Evolutionary conservation across 1,140 invertebrate genomes (phyloP), one percentile per base, ranked within the genome.

Genomic region (Tetranychus cinnabarinus): DNA sequence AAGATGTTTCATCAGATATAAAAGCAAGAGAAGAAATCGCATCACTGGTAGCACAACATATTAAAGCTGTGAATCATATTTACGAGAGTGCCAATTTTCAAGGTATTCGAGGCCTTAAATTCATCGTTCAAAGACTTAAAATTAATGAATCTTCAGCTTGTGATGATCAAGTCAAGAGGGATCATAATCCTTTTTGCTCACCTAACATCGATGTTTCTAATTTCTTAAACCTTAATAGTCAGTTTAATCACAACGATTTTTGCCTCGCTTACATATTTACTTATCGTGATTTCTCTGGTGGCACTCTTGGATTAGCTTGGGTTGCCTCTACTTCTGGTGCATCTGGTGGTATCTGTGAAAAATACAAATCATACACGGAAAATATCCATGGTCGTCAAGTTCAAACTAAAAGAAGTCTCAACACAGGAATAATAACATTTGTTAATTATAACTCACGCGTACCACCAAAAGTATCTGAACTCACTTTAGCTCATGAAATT

Each of bases 141-240:
- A 91, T 92, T 68, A 88, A 92, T 73, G 86, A 91, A 71, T 84
- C 90, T 69, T 80, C 82, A 0, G 78, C 84, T 31, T 92, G 88
- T 70, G 63, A 67, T 23, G 78, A 77, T 60, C 70, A 70, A 13
- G 75, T 77, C 33, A 79, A 76, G 48, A 77, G 79, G 61, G 79
- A 79, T 15, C 83, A 80, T 60, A 95, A 92, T 76, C 86, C 86
- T 56, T 98, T 97, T 72, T 98, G 95, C 72, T 81, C 88, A 69
- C 85, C 88, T 69, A 96, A 98, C 71, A 95, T 99, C 67, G 95
- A 99, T 72, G 95, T 97, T 56, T 96, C 90, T 67, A 98, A 98
- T 76, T 98, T 97, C 74, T 77, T 99, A 50, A 98, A 98, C 76
- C 78, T 96, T 34, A 92, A 98, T 72, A 97, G 92, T 13, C 77